Base-by-base conservation (phyloP, 2,888 invertebrate species). In the Trichopoda pennipes region DNA sequence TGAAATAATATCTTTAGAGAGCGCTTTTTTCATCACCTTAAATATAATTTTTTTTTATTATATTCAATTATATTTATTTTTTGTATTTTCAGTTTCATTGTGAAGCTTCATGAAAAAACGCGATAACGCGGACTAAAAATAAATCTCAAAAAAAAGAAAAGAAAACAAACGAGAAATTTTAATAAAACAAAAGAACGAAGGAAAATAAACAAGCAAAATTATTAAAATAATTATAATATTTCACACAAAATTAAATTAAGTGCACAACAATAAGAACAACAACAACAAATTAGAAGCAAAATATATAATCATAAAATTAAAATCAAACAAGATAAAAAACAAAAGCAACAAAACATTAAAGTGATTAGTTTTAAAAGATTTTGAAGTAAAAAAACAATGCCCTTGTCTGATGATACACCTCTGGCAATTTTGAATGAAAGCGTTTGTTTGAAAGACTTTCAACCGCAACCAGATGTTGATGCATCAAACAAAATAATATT, bases 61-160 rank as follows among this genome's bases (percentile, higher is more conserved):
- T 38, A 35, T 60, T 53, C 16, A 19, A 38, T 42, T 55, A 44
- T 42, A 68, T 42, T 70, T 73, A 6, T 17, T 42, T 74, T 17
- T 80, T 73, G 12, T 21, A 64, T 42, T 78, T 82, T 82, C 75
- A 82, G 82, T 82, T 66, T 66, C 64, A 63, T 82, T 75, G 49
- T 63, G 61, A 68, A 56, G 60, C 70, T 79, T 38, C 58, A 49
- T 55, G 70, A 55, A 75, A 68, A 51, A 61, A 58, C n/a, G 70
- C 68, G 75, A 72, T 79, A 75, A 38, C n/a, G 49, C 55, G 64
- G 38, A 56, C 66, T 58, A 56, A 60, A 63, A 70, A 44, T 23
- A 17, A 14, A 74, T 38, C 42, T n/a, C 21, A 53, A 53, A 38
- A 55, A 58, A 12, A 44, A 44, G n/a, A 14, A 44, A 44, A 44